Evolutionary conservation across 1,140 invertebrate species (phyloP), one percentile per base, ranked within the genome.

Genomic region (Drosophila punjabiensis): DNA sequence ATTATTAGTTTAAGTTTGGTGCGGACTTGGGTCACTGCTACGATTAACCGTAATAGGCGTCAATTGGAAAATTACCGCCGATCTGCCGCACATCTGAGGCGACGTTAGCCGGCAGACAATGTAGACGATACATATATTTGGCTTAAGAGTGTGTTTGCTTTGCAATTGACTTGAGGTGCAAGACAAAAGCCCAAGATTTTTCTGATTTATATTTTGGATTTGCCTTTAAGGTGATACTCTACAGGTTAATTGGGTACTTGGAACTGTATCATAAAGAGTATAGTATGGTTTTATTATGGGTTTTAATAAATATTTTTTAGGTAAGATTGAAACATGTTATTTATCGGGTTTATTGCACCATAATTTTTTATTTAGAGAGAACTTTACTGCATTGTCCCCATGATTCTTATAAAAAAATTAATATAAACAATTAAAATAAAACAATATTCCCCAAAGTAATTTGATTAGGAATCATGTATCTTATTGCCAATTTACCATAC

Each of bases 1-100:
- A 82, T 90, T 90, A 90, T 86, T 90, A 90, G 86, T 90, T 90
- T 90, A 91, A 90, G 86, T 81, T 79, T 74, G 69, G 87, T 91
- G 67, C 79, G 79, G 87, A 86, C 86, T 90, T 90, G 87, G 86
- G 86, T 90, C 86, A 90, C 69, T 90, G 86, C 86, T 90, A 86
- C 86, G 86, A 91, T 90, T 90, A 90, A 91, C 76, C 87, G 73
- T 90, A 90, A 90, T 90, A 80, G 86, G 86, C 86, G 86, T 82
- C 82, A 90, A 90, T 90, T 90, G 86, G 82, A 90, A 90, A 90
- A 90, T 90, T 90, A 84, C 76, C 82, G 76, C 53, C 75, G 75
- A 90, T 86, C 82, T 74, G 85, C 83, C 80, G 82, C 81, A 89
- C 70, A 69, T 68, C 68, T 50, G 64, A 60, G 45, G 30, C 60